phyloP scores from a whole-genome alignment of 2,797 vertebrate species.

The Alectoris magna region DNA sequence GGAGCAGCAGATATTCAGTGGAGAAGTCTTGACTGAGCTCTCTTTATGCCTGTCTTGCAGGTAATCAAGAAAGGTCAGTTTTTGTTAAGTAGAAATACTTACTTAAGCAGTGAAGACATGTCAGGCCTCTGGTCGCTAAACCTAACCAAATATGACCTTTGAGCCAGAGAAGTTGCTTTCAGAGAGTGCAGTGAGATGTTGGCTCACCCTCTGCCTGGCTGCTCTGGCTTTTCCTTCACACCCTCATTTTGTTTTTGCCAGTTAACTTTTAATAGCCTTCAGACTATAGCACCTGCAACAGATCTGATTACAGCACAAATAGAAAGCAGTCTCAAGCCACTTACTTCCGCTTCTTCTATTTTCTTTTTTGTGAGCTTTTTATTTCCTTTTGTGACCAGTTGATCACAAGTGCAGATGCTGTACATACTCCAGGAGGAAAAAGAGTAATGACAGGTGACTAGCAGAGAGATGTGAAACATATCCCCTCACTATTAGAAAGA shows the following conservation, averaged over 20 bases:
- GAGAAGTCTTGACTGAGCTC: neutral
- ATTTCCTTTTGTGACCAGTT: neutral
- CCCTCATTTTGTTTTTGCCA: neutral
- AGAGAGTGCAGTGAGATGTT: neutral
- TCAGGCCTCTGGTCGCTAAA: neutral
- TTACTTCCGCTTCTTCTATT: neutral
- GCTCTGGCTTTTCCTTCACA: neutral
- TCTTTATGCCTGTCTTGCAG: neutral
- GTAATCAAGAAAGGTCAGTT: neutral
- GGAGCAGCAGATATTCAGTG: neutral
- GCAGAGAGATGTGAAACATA: neutral
- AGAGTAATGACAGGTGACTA: neutral
- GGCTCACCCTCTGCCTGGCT: neutral
- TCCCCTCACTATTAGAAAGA: neutral
- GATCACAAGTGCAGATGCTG: neutral
- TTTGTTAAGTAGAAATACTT: neutral
- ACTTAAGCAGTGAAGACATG: neutral
- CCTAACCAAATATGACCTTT: neutral
- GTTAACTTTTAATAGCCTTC: neutral
- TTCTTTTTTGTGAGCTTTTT: neutral
- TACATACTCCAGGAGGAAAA: accelerated
- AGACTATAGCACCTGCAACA: neutral
- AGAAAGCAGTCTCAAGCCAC: neutral
- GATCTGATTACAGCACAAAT: neutral
- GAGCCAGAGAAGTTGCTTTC: neutral